phyloP scores from a whole-genome alignment of 2,113 vertebrate species.

The Clupea harengus region DNA sequence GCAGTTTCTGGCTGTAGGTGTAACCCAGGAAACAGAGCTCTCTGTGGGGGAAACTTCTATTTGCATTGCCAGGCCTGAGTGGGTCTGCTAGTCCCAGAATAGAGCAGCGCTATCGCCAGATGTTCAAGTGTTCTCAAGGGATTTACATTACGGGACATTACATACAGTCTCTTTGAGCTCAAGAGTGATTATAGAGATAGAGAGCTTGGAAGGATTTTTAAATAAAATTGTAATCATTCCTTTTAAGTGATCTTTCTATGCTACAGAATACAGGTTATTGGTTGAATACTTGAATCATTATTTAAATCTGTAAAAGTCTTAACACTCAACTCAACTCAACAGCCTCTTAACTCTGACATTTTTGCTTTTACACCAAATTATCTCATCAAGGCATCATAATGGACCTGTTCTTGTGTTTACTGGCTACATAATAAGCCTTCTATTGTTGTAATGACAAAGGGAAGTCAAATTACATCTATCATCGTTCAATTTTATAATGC shows the following conservation, averaged over 20 bases:
- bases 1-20: background rate
- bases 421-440: no score
- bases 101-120: background rate
- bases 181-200: background rate
- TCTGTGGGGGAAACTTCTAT: background rate
- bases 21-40: background rate
- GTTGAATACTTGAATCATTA: background rate
- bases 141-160: background rate
- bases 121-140: background rate
- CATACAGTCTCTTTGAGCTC: background rate
- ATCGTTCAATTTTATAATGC: no score
- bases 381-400: no score
- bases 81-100: background rate
- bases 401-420: no score
- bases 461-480: no score
- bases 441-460: no score
- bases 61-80: conserved; percentile 1
- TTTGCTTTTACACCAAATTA: no score
- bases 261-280: background rate
- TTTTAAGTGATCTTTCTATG: no score
- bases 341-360: no score
- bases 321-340: no score
- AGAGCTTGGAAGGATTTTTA: background rate
- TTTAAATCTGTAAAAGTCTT: no score
- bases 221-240: background rate